phyloP scores from a whole-genome alignment of 2,113 vertebrate genomes.

The Phalacrocorax pelagicus region DNA sequence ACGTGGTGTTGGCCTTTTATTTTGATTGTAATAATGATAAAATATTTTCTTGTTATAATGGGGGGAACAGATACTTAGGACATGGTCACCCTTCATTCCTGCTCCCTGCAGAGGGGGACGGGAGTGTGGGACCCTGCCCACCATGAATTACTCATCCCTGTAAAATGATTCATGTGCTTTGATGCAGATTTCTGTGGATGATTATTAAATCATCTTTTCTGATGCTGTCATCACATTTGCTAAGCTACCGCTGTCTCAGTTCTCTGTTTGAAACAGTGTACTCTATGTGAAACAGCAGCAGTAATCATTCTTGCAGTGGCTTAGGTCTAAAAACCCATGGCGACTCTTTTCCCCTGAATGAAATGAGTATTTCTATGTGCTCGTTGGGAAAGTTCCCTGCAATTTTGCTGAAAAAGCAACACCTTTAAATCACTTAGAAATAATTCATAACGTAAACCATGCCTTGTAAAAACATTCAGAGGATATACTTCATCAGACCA shows the following conservation, averaged over 20 bases:
- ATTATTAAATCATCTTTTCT: not conserved
- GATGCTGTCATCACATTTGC: not conserved
- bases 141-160: not conserved
- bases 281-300: not conserved
- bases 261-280: not conserved
- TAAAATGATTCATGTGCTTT: not conserved
- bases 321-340: not conserved
- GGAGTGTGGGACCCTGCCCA: not conserved
- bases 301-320: not conserved
- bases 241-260: not conserved
- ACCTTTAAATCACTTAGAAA: not conserved
- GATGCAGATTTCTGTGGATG: not conserved
- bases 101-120: not conserved
- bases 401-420: not conserved
- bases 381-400: not conserved
- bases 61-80: not conserved
- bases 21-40: not conserved
- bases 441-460: not conserved
- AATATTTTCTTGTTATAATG: not conserved
- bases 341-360: not conserved
- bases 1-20: not conserved
- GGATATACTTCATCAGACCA: not conserved
- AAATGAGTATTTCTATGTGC: rapidly evolving
- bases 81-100: rapidly evolving
- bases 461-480: not conserved